A percentile compares a stretch with the other conserved stretches of the same genome.
Conservation (phyloP, 2,797 vertebrate genomes). For the Microctenopoma steveboyesi region DNA sequence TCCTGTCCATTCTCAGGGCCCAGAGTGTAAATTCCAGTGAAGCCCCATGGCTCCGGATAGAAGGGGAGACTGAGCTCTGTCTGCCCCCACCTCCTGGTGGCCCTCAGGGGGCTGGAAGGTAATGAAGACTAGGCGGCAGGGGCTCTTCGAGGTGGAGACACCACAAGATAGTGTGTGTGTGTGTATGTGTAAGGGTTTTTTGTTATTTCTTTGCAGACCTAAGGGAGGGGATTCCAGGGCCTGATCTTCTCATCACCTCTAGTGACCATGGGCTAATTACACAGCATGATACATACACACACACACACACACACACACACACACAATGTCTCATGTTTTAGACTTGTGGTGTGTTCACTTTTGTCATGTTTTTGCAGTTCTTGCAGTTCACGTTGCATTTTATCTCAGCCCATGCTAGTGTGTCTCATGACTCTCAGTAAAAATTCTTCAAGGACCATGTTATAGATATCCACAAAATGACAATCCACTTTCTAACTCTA, state of each 20-base stretch:
- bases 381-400: too few species aligned
- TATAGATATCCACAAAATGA: too few species aligned
- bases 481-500: too few species aligned
- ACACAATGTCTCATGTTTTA: not conserved
- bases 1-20: conserved; percentile 88
- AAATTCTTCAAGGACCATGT: too few species aligned
- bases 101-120: conserved; percentile 91
- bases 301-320: conserved; percentile 16
- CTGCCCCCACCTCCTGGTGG: conserved; percentile 65
- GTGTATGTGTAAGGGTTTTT: conserved; percentile 45
- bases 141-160: conserved; percentile 61
- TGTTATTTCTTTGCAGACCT: conserved; percentile 86
- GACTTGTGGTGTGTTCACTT: too few species aligned
- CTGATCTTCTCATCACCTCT: conserved; percentile 91
- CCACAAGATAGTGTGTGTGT: conserved; percentile 60
- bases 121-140: conserved; percentile 93
- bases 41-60: conserved; percentile 80
- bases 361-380: too few species aligned
- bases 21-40: conserved; percentile 92
- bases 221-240: conserved; percentile 90
- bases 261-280: conserved; percentile 86
- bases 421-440: too few species aligned
- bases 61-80: conserved; percentile 61
- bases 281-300: conserved; percentile 36
- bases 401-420: too few species aligned